These are phyloP conservation scores for Diogma glabrata DNA, from an alignment of 2,888 invertebrate genomes.

Conservation along the genomic window DNA sequence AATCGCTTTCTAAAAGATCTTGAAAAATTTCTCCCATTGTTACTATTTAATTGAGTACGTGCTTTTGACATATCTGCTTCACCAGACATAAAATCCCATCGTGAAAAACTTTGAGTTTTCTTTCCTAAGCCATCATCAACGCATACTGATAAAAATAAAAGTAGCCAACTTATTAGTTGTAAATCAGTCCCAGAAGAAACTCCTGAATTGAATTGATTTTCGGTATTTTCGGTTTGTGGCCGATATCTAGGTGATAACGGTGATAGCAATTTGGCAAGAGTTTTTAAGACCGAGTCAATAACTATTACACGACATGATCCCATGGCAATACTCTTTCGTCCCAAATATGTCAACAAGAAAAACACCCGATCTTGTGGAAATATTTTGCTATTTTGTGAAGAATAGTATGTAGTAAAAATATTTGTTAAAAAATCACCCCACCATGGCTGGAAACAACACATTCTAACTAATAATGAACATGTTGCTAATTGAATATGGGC, in stretches of 20 bases:
- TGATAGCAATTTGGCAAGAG: constrained; percentile 45
- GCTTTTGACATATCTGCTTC: constrained; percentile 46
- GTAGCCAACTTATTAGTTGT: constrained; percentile 59
- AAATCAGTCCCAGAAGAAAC: constrained; percentile 48
- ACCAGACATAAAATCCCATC: constrained; percentile 89
- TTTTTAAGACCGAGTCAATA: constrained; percentile 50
- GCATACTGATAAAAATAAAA: constrained; percentile 63
- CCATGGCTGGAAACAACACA: constrained; percentile 62
- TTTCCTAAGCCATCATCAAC: constrained; percentile 42
- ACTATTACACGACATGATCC: constrained; percentile 46
- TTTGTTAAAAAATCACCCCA: constrained; percentile 87
- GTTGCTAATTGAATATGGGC: constrained; percentile 68
- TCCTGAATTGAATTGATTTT: constrained; percentile 25
- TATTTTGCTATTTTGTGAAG: constrained; percentile 62
- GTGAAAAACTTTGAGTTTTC: constrained; percentile 37
- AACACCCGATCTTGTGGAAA: constrained; percentile 84
- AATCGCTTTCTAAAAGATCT: constrained; percentile 34
- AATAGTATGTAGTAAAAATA: constrained; percentile 65
- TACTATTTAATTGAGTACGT: constrained; percentile 27
- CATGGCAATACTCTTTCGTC: constrained; percentile 61
- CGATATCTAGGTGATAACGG: constrained; percentile 38
- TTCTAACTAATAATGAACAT: constrained; percentile 65
- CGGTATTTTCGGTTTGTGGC: constrained; percentile 21
- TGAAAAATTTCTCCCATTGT: constrained; percentile 29
- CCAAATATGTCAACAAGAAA: constrained; percentile 74